A percentile compares a stretch with the other conserved stretches of the same genome.
Conservation (phyloP, 92 coral and sea anemone species). For the Muricea muricata region DNA sequence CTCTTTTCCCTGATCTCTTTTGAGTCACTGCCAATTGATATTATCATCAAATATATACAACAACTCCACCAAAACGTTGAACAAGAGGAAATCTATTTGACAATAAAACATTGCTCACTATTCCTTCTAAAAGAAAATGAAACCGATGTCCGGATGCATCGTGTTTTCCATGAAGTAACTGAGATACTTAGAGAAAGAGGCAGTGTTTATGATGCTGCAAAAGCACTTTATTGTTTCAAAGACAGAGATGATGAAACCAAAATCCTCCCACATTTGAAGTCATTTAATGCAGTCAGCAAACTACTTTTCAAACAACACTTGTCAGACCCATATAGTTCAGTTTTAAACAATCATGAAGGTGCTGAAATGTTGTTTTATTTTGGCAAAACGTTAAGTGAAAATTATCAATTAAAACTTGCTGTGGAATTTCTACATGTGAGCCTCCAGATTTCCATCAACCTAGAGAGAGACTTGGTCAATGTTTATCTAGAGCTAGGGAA, state of each 20-base stretch:
- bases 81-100: constrained; percentile 1
- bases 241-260: background rate
- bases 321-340: background rate
- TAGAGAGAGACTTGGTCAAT: constrained; percentile 4
- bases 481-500: constrained; percentile 28
- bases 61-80: background rate
- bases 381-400: background rate
- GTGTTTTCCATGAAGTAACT: background rate
- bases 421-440: background rate
- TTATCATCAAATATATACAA: constrained; percentile 20
- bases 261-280: constrained; percentile 6
- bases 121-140: constrained; percentile 17
- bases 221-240: background rate
- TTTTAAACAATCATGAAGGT: background rate
- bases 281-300: background rate
- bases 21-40: constrained; percentile 24
- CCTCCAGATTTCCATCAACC: background rate
- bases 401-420: background rate
- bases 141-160: background rate
- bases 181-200: background rate
- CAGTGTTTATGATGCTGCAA: background rate
- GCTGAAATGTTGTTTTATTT: background rate
- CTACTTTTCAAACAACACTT: too few relatives aligned
- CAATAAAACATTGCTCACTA: constrained; percentile 19
- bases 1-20: constrained; percentile 23